Evolutionary conservation across 2,888 invertebrate genomes (phyloP).

Genomic region (Mythimna impura): DNA sequence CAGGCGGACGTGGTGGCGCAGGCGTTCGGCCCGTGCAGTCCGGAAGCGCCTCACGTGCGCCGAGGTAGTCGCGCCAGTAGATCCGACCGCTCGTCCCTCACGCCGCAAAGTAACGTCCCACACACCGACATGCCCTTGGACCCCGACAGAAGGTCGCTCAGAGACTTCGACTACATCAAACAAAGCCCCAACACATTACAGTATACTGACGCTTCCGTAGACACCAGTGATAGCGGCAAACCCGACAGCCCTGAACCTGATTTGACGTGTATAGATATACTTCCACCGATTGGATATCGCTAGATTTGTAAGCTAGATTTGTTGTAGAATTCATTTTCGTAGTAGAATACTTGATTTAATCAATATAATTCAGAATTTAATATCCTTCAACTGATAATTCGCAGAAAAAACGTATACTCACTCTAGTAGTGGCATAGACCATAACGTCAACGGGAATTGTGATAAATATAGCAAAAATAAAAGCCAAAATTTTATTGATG

Average conservation of each 20-base stretch:
- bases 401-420: constrained; percentile 79
- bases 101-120: constrained; percentile 60
- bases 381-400: constrained; percentile 75
- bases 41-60: constrained; percentile 89
- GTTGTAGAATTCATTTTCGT: constrained; percentile 65
- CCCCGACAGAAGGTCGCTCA: constrained; percentile 68
- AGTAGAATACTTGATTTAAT: constrained; percentile 67
- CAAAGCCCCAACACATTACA: constrained; percentile 76
- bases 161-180: constrained; percentile 71
- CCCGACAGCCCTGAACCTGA: constrained; percentile 87
- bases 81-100: constrained; percentile 67
- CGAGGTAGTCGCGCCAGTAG: constrained; percentile 86
- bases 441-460: constrained; percentile 69
- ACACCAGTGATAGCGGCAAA: constrained; percentile 87
- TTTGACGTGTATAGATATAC: constrained; percentile 83
- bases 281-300: constrained; percentile 87
- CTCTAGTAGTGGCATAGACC: constrained; percentile 64
- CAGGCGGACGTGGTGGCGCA: constrained; percentile 94
- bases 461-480: constrained; percentile 66
- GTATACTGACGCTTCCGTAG: constrained; percentile 83
- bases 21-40: constrained; percentile 94
- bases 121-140: constrained; percentile 60
- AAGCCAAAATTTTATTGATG: constrained; percentile 63
- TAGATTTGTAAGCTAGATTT: constrained; percentile 76
- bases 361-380: constrained; percentile 58